phyloP scores from a whole-genome alignment of 2,113 vertebrate genomes.

The Calyptomena viridis region DNA sequence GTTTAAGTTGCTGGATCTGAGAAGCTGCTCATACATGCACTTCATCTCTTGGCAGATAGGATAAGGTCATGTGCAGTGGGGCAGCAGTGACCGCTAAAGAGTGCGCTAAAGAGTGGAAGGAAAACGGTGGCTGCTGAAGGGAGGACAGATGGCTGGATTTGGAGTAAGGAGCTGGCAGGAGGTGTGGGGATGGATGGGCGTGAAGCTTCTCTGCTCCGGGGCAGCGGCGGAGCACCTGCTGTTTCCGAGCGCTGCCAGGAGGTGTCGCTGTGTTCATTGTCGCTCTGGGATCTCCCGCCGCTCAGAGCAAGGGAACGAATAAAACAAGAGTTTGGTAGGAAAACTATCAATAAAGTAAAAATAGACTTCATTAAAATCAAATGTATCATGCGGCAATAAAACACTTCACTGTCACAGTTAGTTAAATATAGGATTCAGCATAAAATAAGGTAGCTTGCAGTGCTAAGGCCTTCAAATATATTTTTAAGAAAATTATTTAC shows the following conservation, averaged over 20 bases:
- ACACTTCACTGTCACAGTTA: not conserved
- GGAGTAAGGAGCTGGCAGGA: not conserved
- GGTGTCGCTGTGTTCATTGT: constrained; percentile 43
- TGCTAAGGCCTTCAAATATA: not conserved
- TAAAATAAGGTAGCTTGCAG: not conserved
- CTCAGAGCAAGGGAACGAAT: not conserved
- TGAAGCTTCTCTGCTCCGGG: not conserved
- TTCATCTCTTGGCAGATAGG: not conserved
- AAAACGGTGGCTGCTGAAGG: not conserved
- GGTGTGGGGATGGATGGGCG: not conserved
- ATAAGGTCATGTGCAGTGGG: not conserved
- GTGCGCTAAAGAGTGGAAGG: not conserved
- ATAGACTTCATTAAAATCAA: not conserved
- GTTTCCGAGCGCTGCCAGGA: not conserved
- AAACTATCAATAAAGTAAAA: not conserved
- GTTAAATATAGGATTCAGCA: not conserved
- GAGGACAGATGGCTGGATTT: not conserved
- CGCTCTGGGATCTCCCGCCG: not conserved
- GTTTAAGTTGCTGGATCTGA: not conserved
- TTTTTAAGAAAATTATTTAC: not conserved
- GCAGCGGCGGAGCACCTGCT: not conserved
- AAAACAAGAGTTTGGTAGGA: not conserved
- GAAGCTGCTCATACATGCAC: not conserved
- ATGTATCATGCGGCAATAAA: not conserved
- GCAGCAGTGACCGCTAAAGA: not conserved